Evolutionary conservation across 2,113 vertebrate genomes (phyloP), one percentile per base, ranked within the genome.

Genomic region (Columbina picui): DNA sequence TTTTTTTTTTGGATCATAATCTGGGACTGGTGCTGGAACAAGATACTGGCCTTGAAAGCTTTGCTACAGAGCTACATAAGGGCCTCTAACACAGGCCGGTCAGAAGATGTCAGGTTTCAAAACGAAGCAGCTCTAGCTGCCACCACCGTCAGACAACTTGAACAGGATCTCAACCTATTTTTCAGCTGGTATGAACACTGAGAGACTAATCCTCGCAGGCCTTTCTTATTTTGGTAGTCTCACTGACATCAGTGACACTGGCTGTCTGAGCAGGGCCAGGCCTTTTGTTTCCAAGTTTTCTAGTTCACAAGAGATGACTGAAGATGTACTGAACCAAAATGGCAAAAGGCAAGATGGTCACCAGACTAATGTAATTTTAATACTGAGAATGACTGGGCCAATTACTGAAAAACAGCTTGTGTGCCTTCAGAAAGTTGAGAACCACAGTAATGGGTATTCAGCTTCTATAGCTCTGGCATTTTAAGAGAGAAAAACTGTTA

Each of bases 241-340:
- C 36, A 26, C 27, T 59, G 68, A 70, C 60, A 87, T 29, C 32
- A 55, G 26, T 60, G 52, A 71, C 83, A 64, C 15, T 1, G 8
- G 10, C 38, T 17, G 43, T 49, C 60, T 39, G 55, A 64, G 45
- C 34, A 59, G 55, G 65, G 91, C 34, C 70, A 83, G 67, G 68
- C 27, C 64, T 90, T 74, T 75, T 67, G 30, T 61, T 45, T 74
- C 36, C 9, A 15, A 4, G 41, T 89, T 67, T 87, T 74, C 64
- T 61, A 39, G 43, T 53, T 79, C 9, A 4, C 60, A 89, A 71
- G 32, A 81, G 49, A 56, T 12, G 22, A 80, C 26, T 65, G 50
- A 88, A 82, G 34, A 69, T 8, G 49, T 49, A 83, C 36, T 23
- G 55, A 93, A 90, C 68, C 68, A 92, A 95, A 93, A 91, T 34